Base-by-base conservation (phyloP, 2,888 invertebrate genomes). In the Erebia aethiops region DNA sequence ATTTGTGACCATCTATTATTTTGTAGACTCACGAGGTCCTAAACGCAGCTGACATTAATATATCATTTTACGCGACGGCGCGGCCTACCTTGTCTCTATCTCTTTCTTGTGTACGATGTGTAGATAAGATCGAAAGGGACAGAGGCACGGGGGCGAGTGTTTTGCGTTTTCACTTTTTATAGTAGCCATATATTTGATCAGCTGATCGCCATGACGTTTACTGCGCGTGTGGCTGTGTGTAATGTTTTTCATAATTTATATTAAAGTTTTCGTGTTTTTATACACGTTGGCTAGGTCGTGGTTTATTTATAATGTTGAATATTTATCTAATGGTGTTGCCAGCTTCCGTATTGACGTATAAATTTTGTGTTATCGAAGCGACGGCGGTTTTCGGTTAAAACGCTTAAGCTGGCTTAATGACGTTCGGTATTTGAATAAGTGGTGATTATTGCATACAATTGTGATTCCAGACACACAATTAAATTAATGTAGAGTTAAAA, bases 181-280 rank as follows among this genome's bases (percentile, higher is more conserved):
- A 92, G 92, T 89, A 91, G 92, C 90, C 90, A 92, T 93, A 91
- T 93, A 92, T 92, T 92, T 92, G 92, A 92, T 92, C 93, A 93
- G 93, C 92, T 93, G 93, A 93, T 93, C 93, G 91, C 80, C 84
- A 87, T 91, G 92, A 92, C 93, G 90, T 92, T 92, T 91, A 92
- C 87, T 87, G 88, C 87, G 85, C 84, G 87, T 83, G 87, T 77
- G 80, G 78, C 84, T 81, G 86, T 87, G 86, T 87, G 90, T 89
- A 87, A 88, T 90, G 87, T 88, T 91, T 91, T 91, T 92, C 87
- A 91, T 93, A 92, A 92, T 92, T 91, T 92, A 92, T 92, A 91
- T 87, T 88, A 86, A 84, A 85, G 86, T 84, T 80, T 85, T 77
- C 80, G 81, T 82, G 80, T 88, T 88, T 89, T 90, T 86, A 85